Evolutionary conservation across 1,140 invertebrate species (phyloP).

Genomic region (Scylla paramamosain): DNA sequence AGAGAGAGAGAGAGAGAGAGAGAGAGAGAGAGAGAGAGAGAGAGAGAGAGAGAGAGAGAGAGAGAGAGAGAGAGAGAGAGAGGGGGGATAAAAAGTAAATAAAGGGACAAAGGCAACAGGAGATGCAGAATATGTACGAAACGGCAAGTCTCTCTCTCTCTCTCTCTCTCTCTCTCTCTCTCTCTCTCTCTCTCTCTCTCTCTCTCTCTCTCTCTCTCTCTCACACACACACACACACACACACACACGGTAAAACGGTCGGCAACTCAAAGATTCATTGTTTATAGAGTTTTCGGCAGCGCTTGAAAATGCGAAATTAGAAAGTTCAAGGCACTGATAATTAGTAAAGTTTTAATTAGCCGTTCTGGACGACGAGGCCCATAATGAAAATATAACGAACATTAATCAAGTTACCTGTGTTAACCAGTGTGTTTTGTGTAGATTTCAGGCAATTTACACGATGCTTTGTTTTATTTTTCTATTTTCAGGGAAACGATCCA

Average conservation of each 20-base stretch:
- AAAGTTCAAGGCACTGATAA: not conserved
- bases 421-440: constrained; percentile 4
- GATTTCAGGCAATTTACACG: not conserved
- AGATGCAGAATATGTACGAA: no score
- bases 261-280: not conserved
- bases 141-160: no score
- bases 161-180: no score
- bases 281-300: not conserved
- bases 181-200: no score
- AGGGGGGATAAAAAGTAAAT: no score
- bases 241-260: not conserved
- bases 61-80: no score
- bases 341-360: constrained; percentile 16
- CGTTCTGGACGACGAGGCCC: not conserved
- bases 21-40: no score
- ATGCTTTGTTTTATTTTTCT: not conserved
- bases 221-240: not conserved
- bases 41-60: no score
- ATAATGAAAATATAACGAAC: constrained; percentile 12
- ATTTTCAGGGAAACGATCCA: not conserved
- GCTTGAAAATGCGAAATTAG: not conserved
- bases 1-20: no score
- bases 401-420: not conserved
- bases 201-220: no score
- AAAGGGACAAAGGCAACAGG: no score